Conservation (phyloP, 2,797 vertebrate genomes). For the Chlorospingus semifuscus region DNA sequence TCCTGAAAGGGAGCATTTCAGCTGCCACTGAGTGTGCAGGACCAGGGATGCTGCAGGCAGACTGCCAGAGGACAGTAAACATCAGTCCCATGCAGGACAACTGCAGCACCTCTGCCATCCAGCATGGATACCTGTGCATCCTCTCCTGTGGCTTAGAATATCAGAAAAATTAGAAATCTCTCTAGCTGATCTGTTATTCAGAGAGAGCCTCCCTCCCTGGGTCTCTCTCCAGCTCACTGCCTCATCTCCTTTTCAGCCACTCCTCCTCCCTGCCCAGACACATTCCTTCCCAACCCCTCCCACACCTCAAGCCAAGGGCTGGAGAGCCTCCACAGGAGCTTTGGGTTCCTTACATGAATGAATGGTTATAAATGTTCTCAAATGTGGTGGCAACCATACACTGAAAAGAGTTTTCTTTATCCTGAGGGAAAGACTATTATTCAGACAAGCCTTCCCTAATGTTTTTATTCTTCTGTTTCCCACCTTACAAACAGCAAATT, state of each 20-base stretch:
- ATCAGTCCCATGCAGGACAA: background rate
- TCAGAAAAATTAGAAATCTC: background rate
- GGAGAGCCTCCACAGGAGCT: background rate
- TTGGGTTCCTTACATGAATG: background rate
- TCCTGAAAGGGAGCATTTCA: background rate
- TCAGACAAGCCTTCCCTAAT: background rate
- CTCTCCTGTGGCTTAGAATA: background rate
- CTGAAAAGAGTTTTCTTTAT: background rate
- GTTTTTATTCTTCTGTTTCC: constrained; percentile 29
- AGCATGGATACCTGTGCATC: background rate
- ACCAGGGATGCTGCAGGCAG: background rate
- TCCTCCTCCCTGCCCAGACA: background rate
- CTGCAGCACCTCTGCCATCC: background rate
- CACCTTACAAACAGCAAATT: constrained; percentile 19
- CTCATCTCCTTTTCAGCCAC: background rate
- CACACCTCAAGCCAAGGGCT: background rate
- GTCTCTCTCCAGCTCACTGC: background rate
- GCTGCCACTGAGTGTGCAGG: background rate
- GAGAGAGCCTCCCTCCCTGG: background rate
- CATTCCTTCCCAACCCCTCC: background rate
- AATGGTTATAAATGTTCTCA: background rate
- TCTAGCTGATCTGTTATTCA: background rate
- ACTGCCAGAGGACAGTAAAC: background rate
- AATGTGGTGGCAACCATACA: background rate
- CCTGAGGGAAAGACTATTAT: background rate